phyloP scores from a whole-genome alignment of 2,888 invertebrate species.

The Folsomia candida region DNA sequence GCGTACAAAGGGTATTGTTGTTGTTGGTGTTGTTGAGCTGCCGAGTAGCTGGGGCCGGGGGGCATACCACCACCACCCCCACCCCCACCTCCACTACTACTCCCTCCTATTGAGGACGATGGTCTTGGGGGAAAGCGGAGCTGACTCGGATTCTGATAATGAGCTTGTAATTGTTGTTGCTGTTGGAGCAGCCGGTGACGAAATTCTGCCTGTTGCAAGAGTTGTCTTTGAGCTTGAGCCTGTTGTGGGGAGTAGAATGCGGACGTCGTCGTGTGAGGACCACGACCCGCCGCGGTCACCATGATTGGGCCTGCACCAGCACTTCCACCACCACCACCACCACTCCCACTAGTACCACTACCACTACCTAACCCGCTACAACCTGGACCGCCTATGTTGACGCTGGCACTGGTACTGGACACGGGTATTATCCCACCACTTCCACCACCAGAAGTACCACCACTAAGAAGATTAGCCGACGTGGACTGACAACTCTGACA shows the following conservation, averaged over 20 bases:
- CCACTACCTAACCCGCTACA: slow-evolving; percentile 11
- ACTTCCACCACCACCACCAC: slow-evolving; percentile 24
- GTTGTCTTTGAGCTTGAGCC: slow-evolving; percentile 14
- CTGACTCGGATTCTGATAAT: slow-evolving; percentile 36
- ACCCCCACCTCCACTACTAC: slow-evolving; percentile 27
- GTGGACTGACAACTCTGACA: slow-evolving; percentile 12
- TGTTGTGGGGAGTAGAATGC: slow-evolving; percentile 39
- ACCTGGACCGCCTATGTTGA: background rate
- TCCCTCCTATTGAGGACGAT: slow-evolving; percentile 25
- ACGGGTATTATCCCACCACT: background rate
- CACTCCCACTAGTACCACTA: slow-evolving; percentile 18
- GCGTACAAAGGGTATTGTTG: slow-evolving; percentile 26
- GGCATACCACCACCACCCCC: background rate
- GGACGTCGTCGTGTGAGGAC: slow-evolving; percentile 26
- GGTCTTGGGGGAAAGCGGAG: slow-evolving; percentile 17
- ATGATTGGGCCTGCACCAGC: slow-evolving; percentile 25
- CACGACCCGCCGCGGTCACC: slow-evolving; percentile 40
- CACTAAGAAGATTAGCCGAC: background rate
- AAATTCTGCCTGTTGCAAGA: slow-evolving; percentile 9
- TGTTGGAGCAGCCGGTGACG: slow-evolving; percentile 21
- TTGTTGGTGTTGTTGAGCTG: slow-evolving; percentile 29
- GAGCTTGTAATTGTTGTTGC: slow-evolving; percentile 22
- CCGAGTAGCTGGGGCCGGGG: too few relatives aligned
- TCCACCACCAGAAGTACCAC: slow-evolving; percentile 15
- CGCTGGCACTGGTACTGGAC: background rate